Evolutionary conservation across 2,113 vertebrate genomes (phyloP).

Genomic region (Sclerurus mexicanus): DNA sequence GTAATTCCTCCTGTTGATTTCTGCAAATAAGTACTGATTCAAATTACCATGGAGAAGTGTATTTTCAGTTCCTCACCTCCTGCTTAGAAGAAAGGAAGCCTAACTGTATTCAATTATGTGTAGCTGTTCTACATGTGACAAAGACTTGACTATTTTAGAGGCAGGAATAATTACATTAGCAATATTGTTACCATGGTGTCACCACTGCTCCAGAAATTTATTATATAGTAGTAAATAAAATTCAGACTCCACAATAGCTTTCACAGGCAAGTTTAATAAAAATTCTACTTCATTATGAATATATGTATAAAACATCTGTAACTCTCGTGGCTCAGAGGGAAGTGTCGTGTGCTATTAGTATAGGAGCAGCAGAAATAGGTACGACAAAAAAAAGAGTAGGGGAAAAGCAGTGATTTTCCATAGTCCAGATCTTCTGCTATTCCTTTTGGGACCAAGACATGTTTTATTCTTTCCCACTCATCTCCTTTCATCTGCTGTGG

Average conservation of each 20-base stretch:
- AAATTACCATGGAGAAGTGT: constrained; percentile 31
- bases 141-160: constrained; percentile 42
- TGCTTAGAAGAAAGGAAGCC: constrained; percentile 46
- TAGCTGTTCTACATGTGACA: background rate
- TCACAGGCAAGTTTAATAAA: constrained; percentile 51
- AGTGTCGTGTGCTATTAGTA: background rate
- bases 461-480: background rate
- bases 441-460: background rate
- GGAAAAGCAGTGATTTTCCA: background rate
- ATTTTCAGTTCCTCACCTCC: constrained; percentile 46
- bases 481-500: background rate
- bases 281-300: constrained; percentile 50
- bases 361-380: background rate
- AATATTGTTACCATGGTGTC: constrained; percentile 66
- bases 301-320: constrained; percentile 38
- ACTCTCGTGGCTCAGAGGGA: background rate
- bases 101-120: constrained; percentile 34
- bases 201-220: constrained; percentile 25
- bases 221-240: constrained; percentile 53
- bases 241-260: constrained; percentile 33
- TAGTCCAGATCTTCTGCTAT: background rate
- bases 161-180: constrained; percentile 55
- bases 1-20: constrained; percentile 1
- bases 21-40: constrained; percentile 34
- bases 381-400: background rate